A percentile compares a stretch with the other conserved stretches of the same genome.
These are phyloP conservation scores for Seira ritae DNA, from an alignment of 2,888 invertebrate genomes.

Conservation along the genomic window DNA sequence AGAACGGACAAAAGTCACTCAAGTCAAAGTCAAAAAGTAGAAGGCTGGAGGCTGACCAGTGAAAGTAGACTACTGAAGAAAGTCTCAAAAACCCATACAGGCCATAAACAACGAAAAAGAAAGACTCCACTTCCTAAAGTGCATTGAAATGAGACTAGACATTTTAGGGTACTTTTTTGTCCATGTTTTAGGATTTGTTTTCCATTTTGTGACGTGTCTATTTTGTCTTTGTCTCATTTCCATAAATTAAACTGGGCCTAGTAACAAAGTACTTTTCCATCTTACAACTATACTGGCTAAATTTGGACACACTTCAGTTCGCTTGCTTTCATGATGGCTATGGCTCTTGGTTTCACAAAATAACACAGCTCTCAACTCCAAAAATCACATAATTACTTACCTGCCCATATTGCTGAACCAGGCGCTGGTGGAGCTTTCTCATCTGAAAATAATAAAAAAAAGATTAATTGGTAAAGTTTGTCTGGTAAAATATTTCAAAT, in stretches of 20 bases:
- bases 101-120: background rate
- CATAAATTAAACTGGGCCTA: background rate
- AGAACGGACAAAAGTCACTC: background rate
- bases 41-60: background rate
- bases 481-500: no score
- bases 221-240: background rate
- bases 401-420: slow-evolving; percentile 70
- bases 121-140: background rate
- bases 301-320: no score
- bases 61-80: background rate
- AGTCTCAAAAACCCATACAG: background rate
- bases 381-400: slow-evolving; percentile 50
- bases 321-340: no score
- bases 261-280: no score
- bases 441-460: slow-evolving; percentile 50
- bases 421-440: slow-evolving; percentile 58
- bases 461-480: background rate
- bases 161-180: background rate
- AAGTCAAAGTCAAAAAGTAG: background rate
- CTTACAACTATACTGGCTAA: no score
- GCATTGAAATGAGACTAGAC: background rate
- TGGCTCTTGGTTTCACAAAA: background rate
- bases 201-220: background rate
- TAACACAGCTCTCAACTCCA: background rate
- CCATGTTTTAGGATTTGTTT: background rate